Evolutionary conservation across 2,797 vertebrate genomes (phyloP).

Genomic region (Dendrocincla tyrannina): DNA sequence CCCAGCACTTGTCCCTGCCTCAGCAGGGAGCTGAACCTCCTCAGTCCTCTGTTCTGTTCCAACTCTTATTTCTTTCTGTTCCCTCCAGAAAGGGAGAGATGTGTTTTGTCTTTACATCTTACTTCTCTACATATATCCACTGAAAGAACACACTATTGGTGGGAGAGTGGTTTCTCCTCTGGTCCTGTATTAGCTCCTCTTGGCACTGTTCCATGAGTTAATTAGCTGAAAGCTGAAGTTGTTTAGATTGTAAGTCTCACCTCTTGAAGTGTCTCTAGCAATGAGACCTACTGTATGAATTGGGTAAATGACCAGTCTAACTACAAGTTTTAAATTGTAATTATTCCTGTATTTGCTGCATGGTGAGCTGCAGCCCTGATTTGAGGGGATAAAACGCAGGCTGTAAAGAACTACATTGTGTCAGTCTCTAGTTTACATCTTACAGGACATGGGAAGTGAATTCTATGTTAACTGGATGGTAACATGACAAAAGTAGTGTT

Average conservation of each 20-base stretch:
- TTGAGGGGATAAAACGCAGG: background rate
- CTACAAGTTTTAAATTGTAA: background rate
- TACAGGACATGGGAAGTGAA: background rate
- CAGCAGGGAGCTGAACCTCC: background rate
- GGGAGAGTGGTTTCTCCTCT: background rate
- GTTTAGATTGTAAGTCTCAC: background rate
- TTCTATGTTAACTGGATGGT: background rate
- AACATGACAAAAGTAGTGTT: background rate
- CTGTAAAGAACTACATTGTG: background rate
- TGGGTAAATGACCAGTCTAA: background rate
- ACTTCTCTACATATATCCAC: background rate
- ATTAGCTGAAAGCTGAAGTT: conserved; percentile 35
- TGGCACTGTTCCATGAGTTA: background rate
- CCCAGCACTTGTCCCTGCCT: background rate
- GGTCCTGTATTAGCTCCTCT: background rate
- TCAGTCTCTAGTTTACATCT: background rate
- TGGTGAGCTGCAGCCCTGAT: background rate
- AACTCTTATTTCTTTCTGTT: background rate
- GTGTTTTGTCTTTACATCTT: background rate
- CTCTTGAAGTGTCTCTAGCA: conserved; percentile 2
- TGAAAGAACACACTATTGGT: background rate
- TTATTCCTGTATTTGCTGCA: background rate
- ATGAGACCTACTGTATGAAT: background rate
- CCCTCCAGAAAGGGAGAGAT: background rate
- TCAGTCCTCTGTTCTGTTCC: background rate